Evolutionary conservation across 2,113 vertebrate species (phyloP), one percentile per base, ranked within the genome.

Genomic region (Apaloderma vittatum): DNA sequence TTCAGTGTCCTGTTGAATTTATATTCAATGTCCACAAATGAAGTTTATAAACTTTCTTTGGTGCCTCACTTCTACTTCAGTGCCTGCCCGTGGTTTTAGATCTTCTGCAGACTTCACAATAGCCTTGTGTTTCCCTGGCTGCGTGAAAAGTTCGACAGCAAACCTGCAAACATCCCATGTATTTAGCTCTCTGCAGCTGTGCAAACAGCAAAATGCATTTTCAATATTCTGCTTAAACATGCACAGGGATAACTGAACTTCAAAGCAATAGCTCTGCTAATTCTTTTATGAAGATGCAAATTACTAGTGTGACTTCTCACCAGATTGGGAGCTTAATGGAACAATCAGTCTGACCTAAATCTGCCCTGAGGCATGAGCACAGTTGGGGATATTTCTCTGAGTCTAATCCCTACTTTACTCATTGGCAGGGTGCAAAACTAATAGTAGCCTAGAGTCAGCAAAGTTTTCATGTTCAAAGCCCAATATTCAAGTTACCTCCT

Each of bases 271-370:
- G 65, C 57, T 76, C 89, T 94, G 71, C 80, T 91, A 83, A 96
- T 95, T 97, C 94, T 94, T 97, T 96, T 97, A 93, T 97, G 94
- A 85, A 87, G 70, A 97, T 97, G 96, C 96, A 98, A 97, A 97
- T 97, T 83, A 93, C 88, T 74, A 78, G 73, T 95, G 78, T 93
- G 93, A 97, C 95, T 97, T 91, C 90, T 95, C 87, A 67, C 46
- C 80, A 95, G 78, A 96, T 2, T 93, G 88, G 75, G 80, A 90
- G 67, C 26, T 95, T 95, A 96, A 93, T 90, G 71, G 96, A 75
- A 97, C 93, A 90, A 86, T 96, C 89, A 84, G 87, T 86, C 51
- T 84, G 70, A 90, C 90, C 83, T 81, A 92, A 96, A 93, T 75
- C 81, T 19, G 16, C 68, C 79, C 93, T 6, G 12, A 92, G 80